These are phyloP conservation scores for Apogon hyalosoma DNA, from an alignment of 2,797 vertebrate species.

Conservation along the genomic window DNA sequence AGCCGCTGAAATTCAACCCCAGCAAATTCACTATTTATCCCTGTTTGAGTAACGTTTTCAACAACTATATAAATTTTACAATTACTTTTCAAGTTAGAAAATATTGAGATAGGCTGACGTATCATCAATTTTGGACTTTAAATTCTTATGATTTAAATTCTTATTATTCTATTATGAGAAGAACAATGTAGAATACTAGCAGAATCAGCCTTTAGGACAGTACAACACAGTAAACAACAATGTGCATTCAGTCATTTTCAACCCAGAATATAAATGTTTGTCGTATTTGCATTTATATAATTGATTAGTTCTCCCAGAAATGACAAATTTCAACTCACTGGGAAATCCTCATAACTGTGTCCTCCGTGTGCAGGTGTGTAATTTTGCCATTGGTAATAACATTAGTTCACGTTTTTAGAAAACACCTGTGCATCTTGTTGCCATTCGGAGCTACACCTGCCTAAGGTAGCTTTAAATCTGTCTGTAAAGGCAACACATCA, in stretches of 20 bases:
- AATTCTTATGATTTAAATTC: conserved; percentile 6
- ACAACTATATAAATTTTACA: background rate
- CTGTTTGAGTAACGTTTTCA: background rate
- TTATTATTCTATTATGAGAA: background rate
- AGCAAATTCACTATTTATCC: background rate
- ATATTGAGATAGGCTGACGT: background rate
- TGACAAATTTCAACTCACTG: too few species aligned
- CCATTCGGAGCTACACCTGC: conserved; percentile 6
- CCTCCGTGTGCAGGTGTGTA: background rate
- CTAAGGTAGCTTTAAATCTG: conserved; percentile 29
- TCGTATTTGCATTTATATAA: too few species aligned
- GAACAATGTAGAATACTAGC: conserved; percentile 1
- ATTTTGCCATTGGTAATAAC: background rate
- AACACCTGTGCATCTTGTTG: background rate
- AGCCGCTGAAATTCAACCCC: background rate
- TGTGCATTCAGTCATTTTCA: background rate
- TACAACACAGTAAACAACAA: background rate
- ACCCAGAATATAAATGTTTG: background rate
- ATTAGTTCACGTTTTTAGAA: background rate
- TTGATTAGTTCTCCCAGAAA: too few species aligned
- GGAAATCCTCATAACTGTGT: background rate
- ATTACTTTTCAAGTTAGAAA: background rate
- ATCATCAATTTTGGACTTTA: conserved; percentile 20
- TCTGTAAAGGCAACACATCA: background rate
- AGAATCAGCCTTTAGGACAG: background rate